A percentile compares a stretch with the other conserved stretches of the same genome.
phyloP scores from a whole-genome alignment of 2,888 invertebrate species.

The Polylopha cassiicola region DNA sequence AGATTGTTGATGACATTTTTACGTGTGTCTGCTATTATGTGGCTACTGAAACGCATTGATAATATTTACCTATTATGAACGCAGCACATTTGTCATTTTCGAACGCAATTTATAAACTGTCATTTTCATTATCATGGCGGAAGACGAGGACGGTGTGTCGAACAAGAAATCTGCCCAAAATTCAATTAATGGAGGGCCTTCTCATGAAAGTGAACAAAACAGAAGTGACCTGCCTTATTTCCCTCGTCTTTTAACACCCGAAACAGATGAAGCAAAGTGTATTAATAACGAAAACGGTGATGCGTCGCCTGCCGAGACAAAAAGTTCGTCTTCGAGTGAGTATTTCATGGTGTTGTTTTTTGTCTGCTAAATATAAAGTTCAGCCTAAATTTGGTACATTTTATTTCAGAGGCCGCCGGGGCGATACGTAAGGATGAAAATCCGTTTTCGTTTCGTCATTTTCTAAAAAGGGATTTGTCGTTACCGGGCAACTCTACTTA shows the following conservation, averaged over 20 bases:
- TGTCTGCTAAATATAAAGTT: conserved; percentile 61
- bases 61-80: conserved; percentile 4
- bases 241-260: conserved; percentile 53
- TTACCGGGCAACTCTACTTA: conserved; percentile 76
- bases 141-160: conserved; percentile 73
- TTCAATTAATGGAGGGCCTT: conserved; percentile 54
- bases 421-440: conserved; percentile 81
- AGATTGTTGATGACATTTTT: too few species aligned
- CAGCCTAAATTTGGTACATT: too few species aligned
- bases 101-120: conserved; percentile 48
- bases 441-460: conserved; percentile 91
- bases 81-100: conserved; percentile 29
- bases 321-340: conserved; percentile 68
- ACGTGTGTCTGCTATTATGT: too few species aligned
- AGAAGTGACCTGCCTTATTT: conserved; percentile 37
- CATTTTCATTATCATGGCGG: conserved; percentile 74
- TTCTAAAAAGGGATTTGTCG: conserved; percentile 82
- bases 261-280: conserved; percentile 69
- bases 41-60: conserved; percentile 1
- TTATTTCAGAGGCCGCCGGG: conserved; percentile 64
- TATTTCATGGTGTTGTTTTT: conserved; percentile 69
- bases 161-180: conserved; percentile 69
- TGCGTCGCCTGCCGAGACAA: conserved; percentile 51
- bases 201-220: conserved; percentile 62
- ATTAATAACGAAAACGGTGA: conserved; percentile 63